phyloP scores from a whole-genome alignment of 2,113 vertebrate species.

The Falco punctatus region DNA sequence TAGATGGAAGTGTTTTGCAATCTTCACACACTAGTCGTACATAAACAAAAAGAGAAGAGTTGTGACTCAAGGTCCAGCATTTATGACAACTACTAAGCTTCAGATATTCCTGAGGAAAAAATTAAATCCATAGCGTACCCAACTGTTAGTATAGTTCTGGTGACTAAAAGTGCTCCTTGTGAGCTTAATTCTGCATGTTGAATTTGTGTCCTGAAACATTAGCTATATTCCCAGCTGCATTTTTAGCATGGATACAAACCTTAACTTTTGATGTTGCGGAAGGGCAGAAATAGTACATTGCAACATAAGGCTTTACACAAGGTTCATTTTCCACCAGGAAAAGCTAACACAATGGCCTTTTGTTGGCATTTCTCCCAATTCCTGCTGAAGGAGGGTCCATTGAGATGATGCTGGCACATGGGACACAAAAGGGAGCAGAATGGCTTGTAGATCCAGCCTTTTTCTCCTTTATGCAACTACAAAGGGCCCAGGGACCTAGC shows the following conservation, averaged over 20 bases:
- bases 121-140: background rate
- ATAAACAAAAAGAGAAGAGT: background rate
- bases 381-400: background rate
- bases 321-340: conserved; percentile 1
- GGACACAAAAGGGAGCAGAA: background rate
- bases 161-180: background rate
- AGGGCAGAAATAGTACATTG: background rate
- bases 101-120: background rate
- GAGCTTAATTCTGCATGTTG: background rate
- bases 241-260: background rate
- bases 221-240: background rate
- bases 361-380: background rate
- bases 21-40: background rate
- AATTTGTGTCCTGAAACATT: background rate
- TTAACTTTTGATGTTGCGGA: background rate
- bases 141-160: background rate
- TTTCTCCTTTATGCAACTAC: background rate
- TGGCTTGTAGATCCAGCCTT: background rate
- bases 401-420: background rate
- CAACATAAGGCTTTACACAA: background rate
- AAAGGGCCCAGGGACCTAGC: background rate
- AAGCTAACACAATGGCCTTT: background rate
- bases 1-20: background rate
- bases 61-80: background rate
- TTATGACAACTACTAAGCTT: background rate